phyloP scores from a whole-genome alignment of 2,113 vertebrate genomes.

The Nyctibius bracteatus region DNA sequence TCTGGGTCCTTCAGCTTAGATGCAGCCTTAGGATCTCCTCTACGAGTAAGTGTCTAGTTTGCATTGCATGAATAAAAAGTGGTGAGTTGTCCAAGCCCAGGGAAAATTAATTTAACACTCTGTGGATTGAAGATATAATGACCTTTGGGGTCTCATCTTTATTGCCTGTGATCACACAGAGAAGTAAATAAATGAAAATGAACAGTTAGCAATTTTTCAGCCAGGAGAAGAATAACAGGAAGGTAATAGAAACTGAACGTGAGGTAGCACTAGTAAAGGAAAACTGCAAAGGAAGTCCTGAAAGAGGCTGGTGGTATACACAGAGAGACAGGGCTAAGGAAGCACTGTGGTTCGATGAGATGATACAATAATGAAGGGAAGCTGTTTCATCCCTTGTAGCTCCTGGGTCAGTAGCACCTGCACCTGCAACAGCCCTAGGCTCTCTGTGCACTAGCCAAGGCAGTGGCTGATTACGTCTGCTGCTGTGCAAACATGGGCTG shows the following conservation, averaged over 20 bases:
- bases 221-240: background rate
- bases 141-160: background rate
- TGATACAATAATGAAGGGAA: background rate
- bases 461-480: background rate
- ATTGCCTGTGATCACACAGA: background rate
- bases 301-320: background rate
- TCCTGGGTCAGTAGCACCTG: slow-evolving; percentile 47
- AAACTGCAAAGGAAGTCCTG: background rate
- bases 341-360: background rate
- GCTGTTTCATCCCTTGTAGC: background rate
- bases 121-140: background rate
- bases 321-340: background rate
- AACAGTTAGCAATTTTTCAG: background rate
- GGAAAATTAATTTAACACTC: background rate
- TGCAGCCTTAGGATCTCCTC: background rate
- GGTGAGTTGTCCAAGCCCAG: background rate
- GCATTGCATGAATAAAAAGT: background rate
- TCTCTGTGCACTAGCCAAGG: background rate
- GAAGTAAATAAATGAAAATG: background rate
- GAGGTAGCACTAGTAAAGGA: background rate
- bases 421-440: background rate
- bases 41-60: background rate
- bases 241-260: background rate
- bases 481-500: background rate
- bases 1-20: background rate